These are phyloP conservation scores for Lithophane semibrunnea DNA, from an alignment of 2,888 invertebrate genomes.

Conservation along the genomic window DNA sequence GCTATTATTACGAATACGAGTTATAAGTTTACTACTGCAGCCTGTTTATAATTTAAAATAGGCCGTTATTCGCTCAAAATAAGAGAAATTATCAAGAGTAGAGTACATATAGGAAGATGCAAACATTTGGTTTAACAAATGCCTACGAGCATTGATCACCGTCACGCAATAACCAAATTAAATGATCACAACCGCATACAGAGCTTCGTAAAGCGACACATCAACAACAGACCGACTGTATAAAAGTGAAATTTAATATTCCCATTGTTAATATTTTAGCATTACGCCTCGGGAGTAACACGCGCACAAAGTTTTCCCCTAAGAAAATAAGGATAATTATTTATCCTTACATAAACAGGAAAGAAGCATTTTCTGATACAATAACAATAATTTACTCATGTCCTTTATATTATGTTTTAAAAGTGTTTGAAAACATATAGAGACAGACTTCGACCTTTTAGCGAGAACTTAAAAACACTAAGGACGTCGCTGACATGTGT, in stretches of 20 bases:
- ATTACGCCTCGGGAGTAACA: conserved; percentile 76
- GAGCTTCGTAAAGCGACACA: conserved; percentile 25
- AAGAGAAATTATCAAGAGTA: background rate
- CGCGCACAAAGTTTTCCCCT: conserved; percentile 77
- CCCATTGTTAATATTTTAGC: conserved; percentile 77
- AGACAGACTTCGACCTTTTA: conserved; percentile 33
- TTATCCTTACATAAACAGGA: conserved; percentile 73
- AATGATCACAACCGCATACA: conserved; percentile 28
- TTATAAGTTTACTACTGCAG: background rate
- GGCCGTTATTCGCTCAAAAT: background rate
- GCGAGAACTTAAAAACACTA: conserved; percentile 14
- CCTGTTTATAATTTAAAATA: too few relatives aligned
- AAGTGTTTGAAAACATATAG: conserved; percentile 38
- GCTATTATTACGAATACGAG: background rate
- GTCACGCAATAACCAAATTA: conserved; percentile 24
- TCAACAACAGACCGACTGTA: conserved; percentile 45
- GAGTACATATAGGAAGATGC: background rate
- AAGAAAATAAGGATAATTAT: conserved; percentile 80
- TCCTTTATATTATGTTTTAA: conserved; percentile 55
- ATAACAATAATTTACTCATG: conserved; percentile 70
- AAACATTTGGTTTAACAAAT: background rate
- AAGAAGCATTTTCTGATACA: conserved; percentile 72
- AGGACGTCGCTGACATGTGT: conserved; percentile 14
- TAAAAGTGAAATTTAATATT: conserved; percentile 76
- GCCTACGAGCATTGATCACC: background rate